A percentile compares a stretch with the other conserved stretches of the same genome.
These are phyloP conservation scores for Rapana venosa DNA, from an alignment of 2,888 invertebrate genomes.

Conservation along the genomic window DNA sequence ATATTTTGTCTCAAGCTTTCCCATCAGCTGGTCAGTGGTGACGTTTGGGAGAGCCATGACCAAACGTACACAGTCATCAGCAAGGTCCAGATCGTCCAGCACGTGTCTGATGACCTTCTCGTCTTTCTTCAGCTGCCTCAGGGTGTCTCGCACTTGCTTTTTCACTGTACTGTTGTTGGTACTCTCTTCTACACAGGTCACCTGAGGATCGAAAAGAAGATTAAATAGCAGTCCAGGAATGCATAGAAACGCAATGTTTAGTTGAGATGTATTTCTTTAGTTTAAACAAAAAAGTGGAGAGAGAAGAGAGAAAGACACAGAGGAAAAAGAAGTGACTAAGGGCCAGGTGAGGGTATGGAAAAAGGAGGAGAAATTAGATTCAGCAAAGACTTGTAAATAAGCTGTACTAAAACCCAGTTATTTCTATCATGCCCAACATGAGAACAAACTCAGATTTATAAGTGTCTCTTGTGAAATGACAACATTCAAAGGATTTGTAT, in stretches of 20 bases:
- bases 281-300: neutral
- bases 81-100: conserved; percentile 24
- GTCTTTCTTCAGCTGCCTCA: conserved; percentile 42
- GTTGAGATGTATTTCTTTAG: neutral
- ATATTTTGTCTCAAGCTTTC: conserved; percentile 25
- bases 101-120: neutral
- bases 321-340: too few relatives aligned
- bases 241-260: neutral
- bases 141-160: conserved; percentile 36
- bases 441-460: too few relatives aligned
- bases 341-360: too few relatives aligned
- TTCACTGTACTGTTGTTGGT: conserved; percentile 39
- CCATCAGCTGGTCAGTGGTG: conserved; percentile 2
- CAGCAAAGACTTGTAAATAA: too few relatives aligned
- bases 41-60: conserved; percentile 41
- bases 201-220: neutral
- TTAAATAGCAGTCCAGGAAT: neutral
- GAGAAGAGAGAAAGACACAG: neutral
- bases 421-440: too few relatives aligned
- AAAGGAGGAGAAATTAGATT: too few relatives aligned
- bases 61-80: neutral
- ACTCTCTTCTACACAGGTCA: conserved; percentile 33
- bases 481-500: too few relatives aligned
- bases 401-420: too few relatives aligned
- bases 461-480: too few relatives aligned